A percentile compares a stretch with the other conserved stretches of the same genome.
phyloP scores from a whole-genome alignment of 2,797 vertebrate species.

The Darevskia nairensis region DNA sequence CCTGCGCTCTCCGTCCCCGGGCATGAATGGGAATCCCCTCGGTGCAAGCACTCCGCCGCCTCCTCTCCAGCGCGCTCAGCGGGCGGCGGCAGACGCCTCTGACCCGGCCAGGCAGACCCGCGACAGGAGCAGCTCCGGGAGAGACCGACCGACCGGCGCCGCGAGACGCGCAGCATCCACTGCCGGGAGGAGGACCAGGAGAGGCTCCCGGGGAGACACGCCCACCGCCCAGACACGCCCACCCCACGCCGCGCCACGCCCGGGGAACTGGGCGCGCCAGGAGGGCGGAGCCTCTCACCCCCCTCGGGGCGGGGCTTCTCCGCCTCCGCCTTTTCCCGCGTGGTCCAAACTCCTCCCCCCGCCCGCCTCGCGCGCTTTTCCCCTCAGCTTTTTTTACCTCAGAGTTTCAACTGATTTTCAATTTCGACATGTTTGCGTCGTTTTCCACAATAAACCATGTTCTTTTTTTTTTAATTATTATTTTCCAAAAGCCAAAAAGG shows the following conservation, averaged over 20 bases:
- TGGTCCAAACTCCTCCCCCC: no score
- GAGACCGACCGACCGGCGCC: background rate
- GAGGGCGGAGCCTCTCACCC: background rate
- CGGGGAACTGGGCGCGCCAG: no score
- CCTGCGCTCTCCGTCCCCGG: background rate
- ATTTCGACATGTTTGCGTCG: no score
- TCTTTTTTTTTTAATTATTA: no score
- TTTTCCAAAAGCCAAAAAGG: no score
- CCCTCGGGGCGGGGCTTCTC: background rate
- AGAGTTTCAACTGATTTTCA: no score
- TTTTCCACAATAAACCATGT: no score
- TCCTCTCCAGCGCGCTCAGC: background rate
- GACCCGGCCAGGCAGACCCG: background rate
- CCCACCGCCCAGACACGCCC: background rate
- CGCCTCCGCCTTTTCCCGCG: no score
- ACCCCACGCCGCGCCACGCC: background rate
- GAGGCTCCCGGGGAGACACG: background rate
- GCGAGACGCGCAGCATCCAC: background rate
- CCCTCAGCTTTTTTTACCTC: no score
- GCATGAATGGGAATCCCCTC: background rate
- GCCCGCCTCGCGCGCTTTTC: no score
- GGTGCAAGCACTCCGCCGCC: no score
- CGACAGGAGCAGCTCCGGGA: background rate
- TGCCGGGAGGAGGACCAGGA: background rate
- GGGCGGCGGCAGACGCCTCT: constrained; percentile 19